Evolutionary conservation across 35 echinoderm and acorn worm genomes (phyloP).

Genomic region (Lytechinus variegatus): DNA sequence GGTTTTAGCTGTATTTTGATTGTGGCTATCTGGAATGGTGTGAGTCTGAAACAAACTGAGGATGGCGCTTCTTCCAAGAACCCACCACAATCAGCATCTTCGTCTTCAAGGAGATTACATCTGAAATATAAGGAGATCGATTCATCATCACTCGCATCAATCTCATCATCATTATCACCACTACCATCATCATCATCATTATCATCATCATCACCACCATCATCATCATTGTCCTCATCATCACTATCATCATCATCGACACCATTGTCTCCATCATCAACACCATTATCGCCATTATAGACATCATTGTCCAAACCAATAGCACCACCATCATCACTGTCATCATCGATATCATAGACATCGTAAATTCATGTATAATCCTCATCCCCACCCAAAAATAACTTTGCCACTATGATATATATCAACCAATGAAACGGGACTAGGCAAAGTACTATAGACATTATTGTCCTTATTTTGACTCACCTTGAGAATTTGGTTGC

Average conservation of each 20-base stretch:
- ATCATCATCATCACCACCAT: background rate
- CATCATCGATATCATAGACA: background rate
- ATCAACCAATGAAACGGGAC: too few species aligned
- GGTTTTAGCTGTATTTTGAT: background rate
- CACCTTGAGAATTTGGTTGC: background rate
- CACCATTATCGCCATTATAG: background rate
- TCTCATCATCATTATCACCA: background rate
- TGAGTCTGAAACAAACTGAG: conserved; percentile 45
- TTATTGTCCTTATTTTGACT: background rate
- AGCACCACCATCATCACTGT: background rate
- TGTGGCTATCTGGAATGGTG: conserved; percentile 61
- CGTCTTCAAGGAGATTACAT: conserved; percentile 79
- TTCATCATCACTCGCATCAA: background rate
- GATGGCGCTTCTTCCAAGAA: background rate
- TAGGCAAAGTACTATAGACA: background rate
- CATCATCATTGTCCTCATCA: background rate
- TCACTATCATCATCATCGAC: background rate
- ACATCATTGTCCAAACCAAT: background rate
- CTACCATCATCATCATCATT: background rate
- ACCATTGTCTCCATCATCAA: background rate
- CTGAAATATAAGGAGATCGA: conserved; percentile 33
- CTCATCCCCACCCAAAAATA: background rate
- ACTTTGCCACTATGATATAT: background rate
- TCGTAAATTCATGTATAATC: background rate
- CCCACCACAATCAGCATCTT: background rate